A percentile compares a stretch with the other conserved stretches of the same genome.
Conservation (phyloP, 2,113 vertebrate species). For the Thunnus thynnus region DNA sequence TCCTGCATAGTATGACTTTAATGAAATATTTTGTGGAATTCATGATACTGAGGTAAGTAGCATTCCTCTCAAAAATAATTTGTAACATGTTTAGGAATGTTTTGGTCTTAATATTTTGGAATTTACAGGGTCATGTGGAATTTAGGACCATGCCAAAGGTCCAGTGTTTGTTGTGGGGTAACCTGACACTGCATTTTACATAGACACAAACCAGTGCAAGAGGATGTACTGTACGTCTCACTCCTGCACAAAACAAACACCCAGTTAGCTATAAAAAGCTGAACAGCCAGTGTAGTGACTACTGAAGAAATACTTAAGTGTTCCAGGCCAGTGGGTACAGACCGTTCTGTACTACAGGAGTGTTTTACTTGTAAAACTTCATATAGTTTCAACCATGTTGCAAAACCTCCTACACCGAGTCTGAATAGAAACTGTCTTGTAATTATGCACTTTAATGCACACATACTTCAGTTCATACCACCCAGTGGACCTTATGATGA, state of each 20-base stretch:
- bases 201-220: neutral
- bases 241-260: conserved; percentile 1
- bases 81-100: conserved; percentile 58
- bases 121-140: conserved; percentile 5
- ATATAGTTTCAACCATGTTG: conserved; percentile 7
- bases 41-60: conserved; percentile 39
- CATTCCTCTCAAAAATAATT: conserved; percentile 53
- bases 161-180: neutral
- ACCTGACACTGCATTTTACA: conserved; percentile 1
- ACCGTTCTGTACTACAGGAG: conserved; percentile 39
- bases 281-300: neutral
- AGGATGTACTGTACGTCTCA: neutral
- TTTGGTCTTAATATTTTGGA: conserved; percentile 41
- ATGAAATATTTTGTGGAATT: conserved; percentile 34
- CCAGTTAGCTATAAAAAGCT: neutral
- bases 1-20: neutral
- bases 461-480: conserved; percentile 29
- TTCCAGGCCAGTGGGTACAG: conserved; percentile 37
- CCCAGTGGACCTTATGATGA: neutral
- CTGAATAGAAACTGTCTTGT: conserved; percentile 24
- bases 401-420: conserved; percentile 8
- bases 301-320: conserved; percentile 15
- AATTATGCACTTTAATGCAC: conserved; percentile 35
- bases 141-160: conserved; percentile 6
- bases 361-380: neutral